A percentile compares a stretch with the other conserved stretches of the same genome.
Conservation (phyloP, 2,113 vertebrate species). For the Aptenodytes patagonicus region DNA sequence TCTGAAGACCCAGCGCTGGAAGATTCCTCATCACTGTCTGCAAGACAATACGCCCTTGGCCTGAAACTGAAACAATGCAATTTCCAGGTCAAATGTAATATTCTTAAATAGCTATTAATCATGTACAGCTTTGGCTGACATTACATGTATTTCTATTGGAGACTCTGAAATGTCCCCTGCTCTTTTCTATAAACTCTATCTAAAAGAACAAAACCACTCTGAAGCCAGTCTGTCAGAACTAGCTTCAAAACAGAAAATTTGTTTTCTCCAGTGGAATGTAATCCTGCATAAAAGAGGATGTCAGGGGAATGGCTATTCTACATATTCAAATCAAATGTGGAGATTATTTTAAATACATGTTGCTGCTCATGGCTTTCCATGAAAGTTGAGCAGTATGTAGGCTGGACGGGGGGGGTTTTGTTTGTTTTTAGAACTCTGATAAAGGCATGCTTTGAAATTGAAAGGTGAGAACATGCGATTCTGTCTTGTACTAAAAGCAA, state of each 20-base stretch:
- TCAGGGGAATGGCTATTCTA: neutral
- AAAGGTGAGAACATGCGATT: neutral
- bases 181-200: neutral
- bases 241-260: neutral
- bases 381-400: neutral
- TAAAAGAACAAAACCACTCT: neutral
- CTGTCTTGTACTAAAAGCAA: neutral
- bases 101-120: neutral
- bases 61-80: conserved; percentile 76
- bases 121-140: neutral
- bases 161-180: neutral
- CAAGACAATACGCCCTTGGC: conserved; percentile 90
- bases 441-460: neutral
- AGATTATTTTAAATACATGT: neutral
- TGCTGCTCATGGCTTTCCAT: neutral
- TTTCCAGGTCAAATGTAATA: conserved; percentile 23
- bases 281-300: neutral
- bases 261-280: neutral
- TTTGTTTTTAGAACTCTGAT: neutral
- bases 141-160: neutral
- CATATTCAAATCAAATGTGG: neutral
- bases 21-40: conserved; percentile 97
- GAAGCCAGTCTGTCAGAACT: neutral
- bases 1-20: conserved; percentile 98
- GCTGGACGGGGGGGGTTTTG: neutral